Percentiles rank a stretch among this genome's conserved stretches.
Conservation (phyloP, 2,113 vertebrate species). For the Struthidea cinerea region DNA sequence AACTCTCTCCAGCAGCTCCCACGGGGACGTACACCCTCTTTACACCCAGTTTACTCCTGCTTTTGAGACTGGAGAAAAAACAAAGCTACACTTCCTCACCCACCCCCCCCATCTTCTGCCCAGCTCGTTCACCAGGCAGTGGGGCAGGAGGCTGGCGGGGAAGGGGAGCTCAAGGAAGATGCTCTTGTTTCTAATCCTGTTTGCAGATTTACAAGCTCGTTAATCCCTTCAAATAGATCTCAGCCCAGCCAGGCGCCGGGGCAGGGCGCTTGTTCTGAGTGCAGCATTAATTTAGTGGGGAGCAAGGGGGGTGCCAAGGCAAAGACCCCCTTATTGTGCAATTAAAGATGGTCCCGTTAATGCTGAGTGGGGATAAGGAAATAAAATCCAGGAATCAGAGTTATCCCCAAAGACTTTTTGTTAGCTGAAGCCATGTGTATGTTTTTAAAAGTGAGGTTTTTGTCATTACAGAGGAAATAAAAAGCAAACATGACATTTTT, state of each 20-base stretch:
- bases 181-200: constrained; percentile 35
- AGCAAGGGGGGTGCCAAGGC: constrained; percentile 12
- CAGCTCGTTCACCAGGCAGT: neutral
- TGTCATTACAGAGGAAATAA: neutral
- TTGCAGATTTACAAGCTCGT: constrained; percentile 39
- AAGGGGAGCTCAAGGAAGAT: neutral
- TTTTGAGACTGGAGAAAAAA: neutral
- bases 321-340: neutral
- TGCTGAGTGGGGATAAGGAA: neutral
- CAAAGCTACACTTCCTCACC: neutral
- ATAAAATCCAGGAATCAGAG: neutral
- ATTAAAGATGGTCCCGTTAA: neutral
- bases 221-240: constrained; percentile 32
- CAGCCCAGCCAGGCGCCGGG: neutral
- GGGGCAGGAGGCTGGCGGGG: neutral
- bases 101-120: fast-evolving
- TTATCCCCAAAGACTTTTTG: neutral
- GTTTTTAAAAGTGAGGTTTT: neutral
- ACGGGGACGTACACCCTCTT: neutral
- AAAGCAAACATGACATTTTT: neutral
- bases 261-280: neutral
- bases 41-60: neutral
- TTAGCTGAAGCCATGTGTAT: neutral
- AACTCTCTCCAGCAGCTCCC: neutral
- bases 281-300: neutral